Evolutionary conservation across 2,888 invertebrate species (phyloP).

Genomic region (Chrysopilus asiliformis): DNA sequence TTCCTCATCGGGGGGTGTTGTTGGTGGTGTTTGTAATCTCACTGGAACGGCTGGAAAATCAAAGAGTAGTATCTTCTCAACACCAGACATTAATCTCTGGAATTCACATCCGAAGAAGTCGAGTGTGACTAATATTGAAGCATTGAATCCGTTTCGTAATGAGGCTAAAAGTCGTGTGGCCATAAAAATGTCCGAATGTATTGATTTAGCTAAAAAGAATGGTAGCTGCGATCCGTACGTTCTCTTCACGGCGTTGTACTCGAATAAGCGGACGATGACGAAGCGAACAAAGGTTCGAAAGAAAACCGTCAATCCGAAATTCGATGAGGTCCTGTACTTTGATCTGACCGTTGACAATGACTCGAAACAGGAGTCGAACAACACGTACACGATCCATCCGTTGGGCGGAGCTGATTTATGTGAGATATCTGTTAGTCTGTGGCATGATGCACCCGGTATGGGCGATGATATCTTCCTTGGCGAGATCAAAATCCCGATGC

Average conservation of each 20-base stretch:
- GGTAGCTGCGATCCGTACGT: slow-evolving; percentile 87
- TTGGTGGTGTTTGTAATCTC: no score
- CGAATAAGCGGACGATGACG: slow-evolving; percentile 64
- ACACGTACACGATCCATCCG: slow-evolving; percentile 43
- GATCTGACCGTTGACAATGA: slow-evolving; percentile 48
- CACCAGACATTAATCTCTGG: no score
- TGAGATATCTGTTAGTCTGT: slow-evolving; percentile 69
- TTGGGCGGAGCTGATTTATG: slow-evolving; percentile 55
- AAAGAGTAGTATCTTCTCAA: no score
- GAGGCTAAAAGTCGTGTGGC: slow-evolving; percentile 34
- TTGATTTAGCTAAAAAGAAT: slow-evolving; percentile 76
- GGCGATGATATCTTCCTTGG: slow-evolving; percentile 78
- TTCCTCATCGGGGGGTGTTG: no score
- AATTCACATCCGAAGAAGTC: slow-evolving; percentile 12
- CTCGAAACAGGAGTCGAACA: slow-evolving; percentile 30
- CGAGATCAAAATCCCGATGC: slow-evolving; percentile 68
- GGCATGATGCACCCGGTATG: slow-evolving; percentile 70
- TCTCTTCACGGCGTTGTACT: slow-evolving; percentile 62
- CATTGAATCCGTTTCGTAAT: slow-evolving; percentile 10
- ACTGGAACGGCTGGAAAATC: slow-evolving; percentile 14
- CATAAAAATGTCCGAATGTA: slow-evolving; percentile 67
- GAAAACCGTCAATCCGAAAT: slow-evolving; percentile 81
- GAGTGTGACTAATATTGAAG: slow-evolving; percentile 10
- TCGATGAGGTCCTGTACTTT: slow-evolving; percentile 77
- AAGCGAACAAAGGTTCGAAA: slow-evolving; percentile 76